phyloP scores from a whole-genome alignment of 2,888 invertebrate genomes.

The Esperia sulphurella region DNA sequence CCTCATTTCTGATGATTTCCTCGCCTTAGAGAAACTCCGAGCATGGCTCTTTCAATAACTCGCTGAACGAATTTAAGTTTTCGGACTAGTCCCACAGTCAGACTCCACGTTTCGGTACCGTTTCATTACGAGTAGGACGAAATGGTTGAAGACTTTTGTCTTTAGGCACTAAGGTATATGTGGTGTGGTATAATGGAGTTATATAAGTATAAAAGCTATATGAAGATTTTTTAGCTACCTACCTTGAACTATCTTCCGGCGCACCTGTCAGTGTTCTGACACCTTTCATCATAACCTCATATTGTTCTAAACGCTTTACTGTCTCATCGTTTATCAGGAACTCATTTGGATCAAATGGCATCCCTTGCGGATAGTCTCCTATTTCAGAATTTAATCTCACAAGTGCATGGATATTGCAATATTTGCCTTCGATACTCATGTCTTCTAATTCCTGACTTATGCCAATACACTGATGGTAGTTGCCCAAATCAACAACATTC shows the following conservation, averaged over 20 bases:
- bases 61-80: too few relatives aligned
- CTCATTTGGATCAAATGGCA: not conserved
- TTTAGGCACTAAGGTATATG: too few relatives aligned
- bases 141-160: too few relatives aligned
- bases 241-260: not conserved
- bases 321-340: not conserved
- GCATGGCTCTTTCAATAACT: too few relatives aligned
- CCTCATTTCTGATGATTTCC: too few relatives aligned
- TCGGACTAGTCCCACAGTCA: too few relatives aligned
- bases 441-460: slow-evolving; percentile 23
- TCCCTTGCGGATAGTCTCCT: not conserved
- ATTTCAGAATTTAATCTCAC: slow-evolving; percentile 3
- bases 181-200: too few relatives aligned
- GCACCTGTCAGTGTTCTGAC: not conserved
- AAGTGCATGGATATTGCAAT: slow-evolving; percentile 32
- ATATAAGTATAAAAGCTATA: too few relatives aligned
- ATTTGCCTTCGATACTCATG: slow-evolving; percentile 38
- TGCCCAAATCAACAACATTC: slow-evolving; percentile 34
- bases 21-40: too few relatives aligned
- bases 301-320: not conserved
- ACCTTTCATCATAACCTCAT: not conserved
- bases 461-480: slow-evolving; percentile 38
- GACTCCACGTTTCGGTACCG: too few relatives aligned
- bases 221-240: too few relatives aligned
- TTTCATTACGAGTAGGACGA: too few relatives aligned